Evolutionary conservation across 2,888 invertebrate species (phyloP).

Genomic region (Drosophila pseudotakahashii): DNA sequence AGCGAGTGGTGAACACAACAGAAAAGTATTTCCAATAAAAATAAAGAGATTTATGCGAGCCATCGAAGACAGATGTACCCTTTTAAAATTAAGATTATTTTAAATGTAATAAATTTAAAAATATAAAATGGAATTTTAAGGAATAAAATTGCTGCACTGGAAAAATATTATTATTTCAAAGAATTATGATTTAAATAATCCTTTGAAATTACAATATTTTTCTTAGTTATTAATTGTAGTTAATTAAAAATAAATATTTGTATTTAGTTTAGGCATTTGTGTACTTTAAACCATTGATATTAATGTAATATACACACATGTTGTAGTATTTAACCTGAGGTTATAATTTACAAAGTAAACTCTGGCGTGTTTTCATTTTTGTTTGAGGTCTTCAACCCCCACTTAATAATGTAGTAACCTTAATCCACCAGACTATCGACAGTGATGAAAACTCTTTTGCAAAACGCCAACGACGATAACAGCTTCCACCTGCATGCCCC

Average conservation of each 20-base stretch:
- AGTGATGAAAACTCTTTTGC: constrained; percentile 71
- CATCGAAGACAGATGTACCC: constrained; percentile 6
- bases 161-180: too few relatives aligned
- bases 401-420: background rate
- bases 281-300: too few relatives aligned
- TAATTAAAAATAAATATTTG: too few relatives aligned
- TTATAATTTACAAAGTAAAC: background rate
- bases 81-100: background rate
- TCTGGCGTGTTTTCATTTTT: too few relatives aligned
- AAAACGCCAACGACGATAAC: constrained; percentile 66
- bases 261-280: too few relatives aligned
- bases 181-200: too few relatives aligned
- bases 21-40: constrained; percentile 16
- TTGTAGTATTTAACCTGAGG: background rate
- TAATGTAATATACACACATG: too few relatives aligned
- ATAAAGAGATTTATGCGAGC: constrained; percentile 6
- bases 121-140: too few relatives aligned
- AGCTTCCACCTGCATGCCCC: constrained; percentile 73
- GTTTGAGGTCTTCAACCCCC: constrained; percentile 1
- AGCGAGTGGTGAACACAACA: constrained; percentile 3
- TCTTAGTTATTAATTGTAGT: too few relatives aligned
- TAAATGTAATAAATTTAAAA: too few relatives aligned
- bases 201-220: too few relatives aligned
- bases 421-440: constrained; percentile 26
- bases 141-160: too few relatives aligned